Conservation (phyloP, 2,888 invertebrate species). For the Drosophila borborema region DNA sequence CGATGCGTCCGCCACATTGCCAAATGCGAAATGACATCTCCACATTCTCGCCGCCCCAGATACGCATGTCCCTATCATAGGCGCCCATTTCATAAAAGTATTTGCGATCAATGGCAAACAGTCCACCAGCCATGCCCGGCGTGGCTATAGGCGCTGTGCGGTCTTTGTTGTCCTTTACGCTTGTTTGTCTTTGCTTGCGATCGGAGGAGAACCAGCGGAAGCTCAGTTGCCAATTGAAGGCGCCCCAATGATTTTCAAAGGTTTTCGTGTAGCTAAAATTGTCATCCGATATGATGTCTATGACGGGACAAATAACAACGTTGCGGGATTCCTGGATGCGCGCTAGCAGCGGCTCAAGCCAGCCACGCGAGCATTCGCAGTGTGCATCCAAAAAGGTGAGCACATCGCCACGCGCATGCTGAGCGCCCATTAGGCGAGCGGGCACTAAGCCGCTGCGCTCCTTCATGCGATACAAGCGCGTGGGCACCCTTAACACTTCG, state of each 20-base stretch:
- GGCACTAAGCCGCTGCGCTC: slow-evolving; percentile 92
- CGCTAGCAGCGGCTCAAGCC: slow-evolving; percentile 91
- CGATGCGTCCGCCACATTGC: slow-evolving; percentile 96
- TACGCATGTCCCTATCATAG: slow-evolving; percentile 95
- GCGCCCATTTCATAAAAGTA: slow-evolving; percentile 95
- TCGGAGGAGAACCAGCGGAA: slow-evolving; percentile 86
- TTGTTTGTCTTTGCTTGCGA: slow-evolving; percentile 54
- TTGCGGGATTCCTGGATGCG: slow-evolving; percentile 85
- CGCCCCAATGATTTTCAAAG: slow-evolving; percentile 97
- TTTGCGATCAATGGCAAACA: slow-evolving; percentile 92
- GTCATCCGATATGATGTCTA: slow-evolving; percentile 97
- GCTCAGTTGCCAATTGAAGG: slow-evolving; percentile 98
- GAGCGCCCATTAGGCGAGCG: slow-evolving; percentile 92
- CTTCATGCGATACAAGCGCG: slow-evolving; percentile 88
- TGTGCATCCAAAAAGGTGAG: slow-evolving; percentile 98
- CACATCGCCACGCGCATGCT: slow-evolving; percentile 90
- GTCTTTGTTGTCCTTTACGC: slow-evolving; percentile 77
- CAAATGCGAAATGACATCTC: slow-evolving; percentile 98
- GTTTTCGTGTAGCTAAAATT: slow-evolving; percentile 97
- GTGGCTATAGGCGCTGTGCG: slow-evolving; percentile 91
- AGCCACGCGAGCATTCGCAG: slow-evolving; percentile 95
- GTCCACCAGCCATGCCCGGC: slow-evolving; percentile 96
- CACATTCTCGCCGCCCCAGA: slow-evolving; percentile 99
- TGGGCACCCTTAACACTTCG: slow-evolving; percentile 87
- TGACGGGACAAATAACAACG: slow-evolving; percentile 88